Percentiles rank a stretch among this genome's conserved stretches.
phyloP scores from a whole-genome alignment of 1,140 invertebrate species.

The Zaprionus davidi region DNA sequence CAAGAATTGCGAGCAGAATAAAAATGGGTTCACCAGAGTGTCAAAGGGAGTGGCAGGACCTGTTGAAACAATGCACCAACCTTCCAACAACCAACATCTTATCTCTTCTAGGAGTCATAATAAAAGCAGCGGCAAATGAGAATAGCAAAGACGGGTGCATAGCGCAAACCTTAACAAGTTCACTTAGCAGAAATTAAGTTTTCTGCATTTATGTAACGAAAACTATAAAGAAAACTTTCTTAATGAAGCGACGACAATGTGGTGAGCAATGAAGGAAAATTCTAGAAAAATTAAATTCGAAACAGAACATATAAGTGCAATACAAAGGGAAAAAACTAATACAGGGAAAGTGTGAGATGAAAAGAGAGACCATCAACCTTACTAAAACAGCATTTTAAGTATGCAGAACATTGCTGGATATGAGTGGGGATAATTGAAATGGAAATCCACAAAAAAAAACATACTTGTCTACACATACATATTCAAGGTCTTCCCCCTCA shows the following conservation, averaged over 20 bases:
- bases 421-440: background rate
- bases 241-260: slow-evolving; percentile 80
- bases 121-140: slow-evolving; percentile 56
- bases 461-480: no score
- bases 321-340: slow-evolving; percentile 18
- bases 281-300: slow-evolving; percentile 27
- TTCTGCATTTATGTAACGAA: slow-evolving; percentile 80
- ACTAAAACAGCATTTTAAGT: background rate
- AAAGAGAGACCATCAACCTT: background rate
- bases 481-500: no score
- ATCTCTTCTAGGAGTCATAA: slow-evolving; percentile 39
- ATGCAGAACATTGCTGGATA: background rate
- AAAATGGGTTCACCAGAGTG: slow-evolving; percentile 52
- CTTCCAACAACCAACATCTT: background rate
- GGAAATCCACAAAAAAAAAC: background rate
- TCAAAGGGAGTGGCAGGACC: slow-evolving; percentile 59
- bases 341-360: background rate
- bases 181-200: slow-evolving; percentile 81
- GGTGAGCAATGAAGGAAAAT: slow-evolving; percentile 69
- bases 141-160: slow-evolving; percentile 19
- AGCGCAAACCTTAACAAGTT: slow-evolving; percentile 77
- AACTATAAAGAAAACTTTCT: slow-evolving; percentile 80
- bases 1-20: slow-evolving; percentile 7
- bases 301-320: slow-evolving; percentile 2
- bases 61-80: background rate